Evolutionary conservation across 2,113 vertebrate species (phyloP), one percentile per base, ranked within the genome.

Genomic region (Crotalus helleri): DNA sequence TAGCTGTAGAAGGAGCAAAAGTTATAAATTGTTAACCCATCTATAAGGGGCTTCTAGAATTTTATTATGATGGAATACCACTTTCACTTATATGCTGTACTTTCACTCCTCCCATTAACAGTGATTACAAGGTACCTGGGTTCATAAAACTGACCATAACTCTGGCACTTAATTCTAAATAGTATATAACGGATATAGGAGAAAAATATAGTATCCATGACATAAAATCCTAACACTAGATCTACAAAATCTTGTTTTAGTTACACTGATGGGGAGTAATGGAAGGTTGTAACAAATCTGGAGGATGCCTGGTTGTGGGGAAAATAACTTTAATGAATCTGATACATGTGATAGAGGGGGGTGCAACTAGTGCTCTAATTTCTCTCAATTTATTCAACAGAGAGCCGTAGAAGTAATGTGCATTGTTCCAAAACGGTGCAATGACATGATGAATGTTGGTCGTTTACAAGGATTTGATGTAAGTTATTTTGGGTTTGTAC

Each of bases 401-500:
- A 99, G 98, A 98, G 98, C 99, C 10, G 98, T 99, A 95, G 99
- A 99, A 95, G 98, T 99, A 96, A 99, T 99, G 99, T 99, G 99
- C 97, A 98, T 99, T 59, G 98, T 99, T 94, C 98, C 99, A 24
- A 99, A 99, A 98, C 98, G 98, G 92, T 99, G 99, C 97, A 99
- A 99, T 85, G 99, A 99, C 96, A 99, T 99, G 98, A 99, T 99
- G 99, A 99, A 98, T 95, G 99, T 99, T 5, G 99, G 99, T 57
- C 98, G 99, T 74, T 98, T 99, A 90, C 99, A 99, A 97, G 99
- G 99, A 97, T 99, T 99, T 95, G 99, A 99, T 93, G 99, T 99
- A 98, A 98, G 96, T 97, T 61, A 33, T 57, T 89, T 24, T 39
- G 33, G 12, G 15, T 39, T 54, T 91, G 54, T 33, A 21, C 26